A percentile compares a stretch with the other conserved stretches of the same genome.
Conservation (phyloP, 2,113 vertebrate genomes). For the Hydropotes inermis region DNA sequence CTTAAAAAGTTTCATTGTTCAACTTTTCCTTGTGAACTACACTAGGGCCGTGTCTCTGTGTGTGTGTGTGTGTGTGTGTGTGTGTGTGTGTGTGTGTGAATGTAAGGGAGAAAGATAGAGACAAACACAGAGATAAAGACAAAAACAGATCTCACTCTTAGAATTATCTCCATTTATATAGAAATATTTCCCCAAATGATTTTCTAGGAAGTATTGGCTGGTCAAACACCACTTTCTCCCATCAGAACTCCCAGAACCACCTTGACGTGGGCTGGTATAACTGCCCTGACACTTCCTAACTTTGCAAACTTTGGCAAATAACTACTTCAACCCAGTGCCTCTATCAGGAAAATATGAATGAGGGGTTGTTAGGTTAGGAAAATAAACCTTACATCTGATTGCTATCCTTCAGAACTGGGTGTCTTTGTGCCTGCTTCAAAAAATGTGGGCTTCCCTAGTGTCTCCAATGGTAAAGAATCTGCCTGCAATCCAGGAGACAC, state of each 20-base stretch:
- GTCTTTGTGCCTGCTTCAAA: neutral
- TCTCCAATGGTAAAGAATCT: neutral
- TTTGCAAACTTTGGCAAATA: neutral
- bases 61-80: neutral
- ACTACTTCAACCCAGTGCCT: neutral
- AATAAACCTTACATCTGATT: neutral
- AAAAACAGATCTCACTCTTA: neutral
- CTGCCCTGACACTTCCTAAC: neutral
- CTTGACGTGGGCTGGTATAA: neutral
- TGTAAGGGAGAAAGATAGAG: neutral
- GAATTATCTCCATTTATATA: neutral
- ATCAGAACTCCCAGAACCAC: neutral
- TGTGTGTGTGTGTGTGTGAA: neutral
- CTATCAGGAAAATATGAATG: neutral
- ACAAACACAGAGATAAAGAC: neutral
- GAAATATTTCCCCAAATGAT: neutral
- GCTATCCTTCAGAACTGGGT: neutral
- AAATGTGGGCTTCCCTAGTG: neutral
- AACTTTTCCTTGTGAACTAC: neutral
- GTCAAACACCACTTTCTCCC: neutral
- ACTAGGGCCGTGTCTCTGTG: neutral
- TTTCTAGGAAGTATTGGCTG: neutral
- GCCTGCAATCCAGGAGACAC: neutral
- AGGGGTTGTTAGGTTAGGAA: neutral
- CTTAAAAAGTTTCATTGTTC: neutral